Evolutionary conservation across 2,888 invertebrate species (phyloP).

Genomic region (Himalopsyche japonica): DNA sequence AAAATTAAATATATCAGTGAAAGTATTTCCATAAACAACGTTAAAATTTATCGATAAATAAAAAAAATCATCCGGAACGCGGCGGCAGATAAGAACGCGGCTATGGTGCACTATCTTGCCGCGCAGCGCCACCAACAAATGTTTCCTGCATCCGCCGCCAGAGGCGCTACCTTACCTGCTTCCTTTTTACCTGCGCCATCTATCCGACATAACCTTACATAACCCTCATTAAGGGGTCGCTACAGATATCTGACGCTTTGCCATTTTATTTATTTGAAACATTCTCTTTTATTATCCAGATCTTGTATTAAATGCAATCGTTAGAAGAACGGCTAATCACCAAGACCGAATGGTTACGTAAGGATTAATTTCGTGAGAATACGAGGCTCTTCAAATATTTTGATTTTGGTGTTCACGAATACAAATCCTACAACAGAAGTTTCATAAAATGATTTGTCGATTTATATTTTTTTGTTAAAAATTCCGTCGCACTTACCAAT

Average conservation of each 20-base stretch:
- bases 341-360: no score
- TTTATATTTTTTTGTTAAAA: no score
- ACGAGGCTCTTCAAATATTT: no score
- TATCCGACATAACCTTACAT: not conserved
- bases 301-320: no score
- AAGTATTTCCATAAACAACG: not conserved
- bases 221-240: not conserved
- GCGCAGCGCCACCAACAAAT: constrained; percentile 3
- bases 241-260: not conserved
- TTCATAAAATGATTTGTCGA: no score
- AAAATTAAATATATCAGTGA: not conserved
- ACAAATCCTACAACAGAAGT: no score
- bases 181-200: not conserved
- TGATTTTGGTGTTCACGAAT: no score
- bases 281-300: not conserved
- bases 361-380: no score
- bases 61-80: not conserved
- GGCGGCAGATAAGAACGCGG: not conserved
- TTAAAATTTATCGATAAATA: not conserved
- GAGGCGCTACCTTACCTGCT: not conserved
- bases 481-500: no score
- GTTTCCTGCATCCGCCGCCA: constrained; percentile 19
- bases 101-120: constrained; percentile 15
- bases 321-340: no score
- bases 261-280: not conserved